phyloP scores from a whole-genome alignment of 2,797 vertebrate genomes.

The Harpagifer antarcticus region DNA sequence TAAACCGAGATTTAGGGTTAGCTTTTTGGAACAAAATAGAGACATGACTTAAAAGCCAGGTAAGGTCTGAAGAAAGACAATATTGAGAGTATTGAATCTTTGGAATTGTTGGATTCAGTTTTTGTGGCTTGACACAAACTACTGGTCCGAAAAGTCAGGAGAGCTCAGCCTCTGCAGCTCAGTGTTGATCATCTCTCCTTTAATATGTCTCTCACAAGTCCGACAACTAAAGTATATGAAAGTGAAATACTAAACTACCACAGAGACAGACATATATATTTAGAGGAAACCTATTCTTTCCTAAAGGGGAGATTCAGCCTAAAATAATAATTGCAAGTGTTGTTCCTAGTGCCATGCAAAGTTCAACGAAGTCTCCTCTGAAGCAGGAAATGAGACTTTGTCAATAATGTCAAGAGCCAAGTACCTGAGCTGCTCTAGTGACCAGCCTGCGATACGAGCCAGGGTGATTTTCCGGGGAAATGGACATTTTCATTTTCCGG shows the following conservation, averaged over 20 bases:
- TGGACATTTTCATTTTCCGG: constrained; percentile 58
- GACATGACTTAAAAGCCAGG: background rate
- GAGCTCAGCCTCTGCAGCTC: background rate
- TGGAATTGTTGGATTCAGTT: background rate
- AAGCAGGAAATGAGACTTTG: constrained; percentile 69
- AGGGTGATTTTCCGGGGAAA: constrained; percentile 42
- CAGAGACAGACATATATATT: constrained; percentile 1
- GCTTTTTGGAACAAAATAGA: too few relatives aligned
- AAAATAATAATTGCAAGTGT: constrained; percentile 36
- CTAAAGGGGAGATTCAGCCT: constrained; percentile 31
- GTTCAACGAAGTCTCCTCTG: constrained; percentile 58
- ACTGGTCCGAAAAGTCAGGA: background rate
- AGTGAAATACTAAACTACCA: background rate
- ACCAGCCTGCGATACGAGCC: constrained; percentile 42
- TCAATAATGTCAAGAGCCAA: constrained; percentile 58
- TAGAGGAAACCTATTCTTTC: constrained; percentile 14
- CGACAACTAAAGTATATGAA: constrained; percentile 20
- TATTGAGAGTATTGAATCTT: background rate
- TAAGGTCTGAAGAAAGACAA: background rate
- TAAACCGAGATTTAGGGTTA: too few relatives aligned
- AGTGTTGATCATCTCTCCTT: background rate
- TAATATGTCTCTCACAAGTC: background rate
- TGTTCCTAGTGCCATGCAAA: constrained; percentile 45
- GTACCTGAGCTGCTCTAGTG: constrained; percentile 53
- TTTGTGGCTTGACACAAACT: background rate